Evolutionary conservation across 1,140 invertebrate genomes (phyloP), one percentile per base, ranked within the genome.

Genomic region (Ylistrum balloti): DNA sequence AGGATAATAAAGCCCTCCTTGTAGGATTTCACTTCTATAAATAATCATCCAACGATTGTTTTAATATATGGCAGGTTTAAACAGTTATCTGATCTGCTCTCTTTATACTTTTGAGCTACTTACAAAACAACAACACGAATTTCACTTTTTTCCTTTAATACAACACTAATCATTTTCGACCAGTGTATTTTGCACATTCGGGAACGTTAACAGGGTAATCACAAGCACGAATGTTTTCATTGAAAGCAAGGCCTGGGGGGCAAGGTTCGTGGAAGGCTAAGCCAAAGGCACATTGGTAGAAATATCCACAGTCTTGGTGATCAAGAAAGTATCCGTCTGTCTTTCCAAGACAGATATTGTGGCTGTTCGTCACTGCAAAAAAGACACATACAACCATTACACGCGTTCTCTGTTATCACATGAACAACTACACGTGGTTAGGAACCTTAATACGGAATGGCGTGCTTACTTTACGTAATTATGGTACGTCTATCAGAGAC

Each of bases 201-300:
- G 92, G 88, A 0, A 90, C 89, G 56, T 91, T 88, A 85, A 33
- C 33, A 2, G 92, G 85, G 13, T 88, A 90, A 88, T 93, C 91
- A 87, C 92, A 93, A 20, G 91, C 90, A 20, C 33, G 41, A 28
- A 90, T 48, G 17, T 45, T 34, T 88, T 91, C 88, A 86, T 91
- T 91, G 74, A 89, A 91, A 17, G 89, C 88, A 9, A 34, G 28
- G 0, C 91, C 90, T 32, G 85, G 86, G 17, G 92, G 90, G 88
- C 92, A 93, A 22, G 86, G 86, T 33, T 91, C 86, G 32, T 88
- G 85, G 85, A 91, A 91, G 20, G 89, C 90, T 33, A 90, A 35
- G n/a, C 86, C 86, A 20, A 56, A 86, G 22, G 91, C 86, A 88
- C 92, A 93, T n/a, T 90, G 86, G 88, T 91, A 93, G 89, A 88